These are phyloP conservation scores for Bradysia coprophila DNA, from an alignment of 1,140 invertebrate species.

Conservation along the genomic window DNA sequence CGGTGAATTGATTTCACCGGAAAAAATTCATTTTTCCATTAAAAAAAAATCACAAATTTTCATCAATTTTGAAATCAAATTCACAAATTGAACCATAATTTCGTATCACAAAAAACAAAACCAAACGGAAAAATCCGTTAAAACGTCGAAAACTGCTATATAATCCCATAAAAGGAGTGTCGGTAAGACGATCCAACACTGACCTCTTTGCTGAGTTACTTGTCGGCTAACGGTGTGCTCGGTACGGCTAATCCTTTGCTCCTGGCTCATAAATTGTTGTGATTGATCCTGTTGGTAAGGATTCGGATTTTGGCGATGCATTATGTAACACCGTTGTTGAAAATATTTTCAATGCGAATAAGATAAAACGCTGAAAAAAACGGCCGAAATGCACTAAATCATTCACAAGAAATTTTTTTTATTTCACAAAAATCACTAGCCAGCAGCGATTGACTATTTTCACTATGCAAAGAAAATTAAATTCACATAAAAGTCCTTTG, in stretches of 20 bases:
- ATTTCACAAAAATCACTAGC: no score
- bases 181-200: slow-evolving; percentile 15
- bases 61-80: no score
- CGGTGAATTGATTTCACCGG: no score
- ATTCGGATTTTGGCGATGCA: slow-evolving; percentile 25
- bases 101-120: no score
- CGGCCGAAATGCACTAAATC: neutral
- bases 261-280: slow-evolving; percentile 23
- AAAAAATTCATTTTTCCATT: no score
- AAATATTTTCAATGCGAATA: neutral
- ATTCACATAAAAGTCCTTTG: slow-evolving; percentile 9
- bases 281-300: slow-evolving; percentile 21
- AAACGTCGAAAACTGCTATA: neutral
- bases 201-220: slow-evolving; percentile 59
- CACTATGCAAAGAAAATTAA: no score
- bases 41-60: no score
- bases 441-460: no score
- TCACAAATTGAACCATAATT: no score
- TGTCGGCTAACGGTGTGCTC: slow-evolving; percentile 58
- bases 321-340: slow-evolving; percentile 15
- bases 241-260: slow-evolving; percentile 44
- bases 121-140: no score
- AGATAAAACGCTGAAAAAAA: neutral
- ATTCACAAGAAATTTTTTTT: neutral
- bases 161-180: neutral